Evolutionary conservation across 1,140 invertebrate genomes (phyloP), one percentile per base, ranked within the genome.

Genomic region (Lordiphosa mommai): DNA sequence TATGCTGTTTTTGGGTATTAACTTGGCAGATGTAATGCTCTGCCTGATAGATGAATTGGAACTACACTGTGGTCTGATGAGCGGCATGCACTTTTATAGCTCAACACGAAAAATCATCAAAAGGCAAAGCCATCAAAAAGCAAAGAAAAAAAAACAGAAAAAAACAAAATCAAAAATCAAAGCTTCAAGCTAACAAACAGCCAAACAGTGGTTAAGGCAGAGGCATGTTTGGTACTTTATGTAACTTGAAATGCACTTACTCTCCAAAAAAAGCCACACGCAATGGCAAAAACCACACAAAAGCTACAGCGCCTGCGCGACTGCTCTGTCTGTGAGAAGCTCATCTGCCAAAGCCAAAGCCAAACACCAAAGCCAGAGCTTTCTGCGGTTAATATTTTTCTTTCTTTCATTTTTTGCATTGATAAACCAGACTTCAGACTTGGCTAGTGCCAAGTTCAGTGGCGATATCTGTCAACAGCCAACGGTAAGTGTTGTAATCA

Each of bases 181-280:
- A 82, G 76, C 76, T 82, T 56, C 61, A 17, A 59, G 37, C 33
- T 63, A 59, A 57, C 43, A 71, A 67, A 77, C 58, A 56, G 63
- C 50, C 70, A 51, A 63, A 48, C 57, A 46, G 63, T 43, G 43
- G 50, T 37, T 49, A 23, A 32, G 60, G 44, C 73, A 61, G 49
- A 33, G 43, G 44, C 36, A 33, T 46, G 36, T 27, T 43, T 48
- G 57, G 48, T 77, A 66, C 60, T 82, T 82, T 82, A 82, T 77
- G 77, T 82, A 82, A 82, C 77, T 72, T 51, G 72, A 68, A 84
- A 72, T 82, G 77, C 77, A 82, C 77, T 82, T 63, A 72, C 77
- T 82, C 76, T 74, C 58, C 74, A 52, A 64, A 51, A 64, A 51
- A 67, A 47, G 44, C 68, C 61, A 64, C 36, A 48, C 66, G 55